Evolutionary conservation across 2,113 vertebrate genomes (phyloP).

Genomic region (Seriola rivoliana): DNA sequence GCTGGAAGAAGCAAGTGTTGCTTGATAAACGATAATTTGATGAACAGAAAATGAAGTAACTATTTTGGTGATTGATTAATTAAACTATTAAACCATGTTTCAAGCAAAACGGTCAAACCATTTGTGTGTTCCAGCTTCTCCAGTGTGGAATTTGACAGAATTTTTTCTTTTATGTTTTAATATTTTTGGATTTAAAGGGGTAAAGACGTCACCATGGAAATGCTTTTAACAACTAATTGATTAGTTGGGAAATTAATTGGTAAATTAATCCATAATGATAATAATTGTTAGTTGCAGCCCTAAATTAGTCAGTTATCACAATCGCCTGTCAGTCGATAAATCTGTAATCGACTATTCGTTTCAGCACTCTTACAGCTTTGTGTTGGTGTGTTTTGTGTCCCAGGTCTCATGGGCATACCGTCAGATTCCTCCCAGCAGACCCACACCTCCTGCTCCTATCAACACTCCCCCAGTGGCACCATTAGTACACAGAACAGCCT

Average conservation of each 20-base stretch:
- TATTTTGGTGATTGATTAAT: neutral
- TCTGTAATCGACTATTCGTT: neutral
- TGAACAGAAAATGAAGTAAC: neutral
- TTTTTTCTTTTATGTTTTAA: neutral
- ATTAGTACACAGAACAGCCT: conserved; percentile 87
- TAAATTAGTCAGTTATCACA: neutral
- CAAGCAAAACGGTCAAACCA: neutral
- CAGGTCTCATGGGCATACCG: conserved; percentile 91
- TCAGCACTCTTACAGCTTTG: neutral
- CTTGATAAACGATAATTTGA: neutral
- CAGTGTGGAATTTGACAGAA: neutral
- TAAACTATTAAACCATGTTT: neutral
- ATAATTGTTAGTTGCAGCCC: neutral
- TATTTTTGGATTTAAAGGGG: neutral
- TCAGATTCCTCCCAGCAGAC: conserved; percentile 91
- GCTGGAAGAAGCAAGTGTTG: neutral
- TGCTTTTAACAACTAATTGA: neutral
- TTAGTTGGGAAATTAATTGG: neutral
- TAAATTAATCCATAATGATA: neutral
- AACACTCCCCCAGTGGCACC: conserved; percentile 90
- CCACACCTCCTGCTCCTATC: conserved; percentile 95
- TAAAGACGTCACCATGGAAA: neutral
- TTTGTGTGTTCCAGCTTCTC: neutral
- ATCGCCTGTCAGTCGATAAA: neutral
- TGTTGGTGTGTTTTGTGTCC: conserved; percentile 51